Conservation (phyloP, 2,888 invertebrate genomes). For the Cataglyphis altisquamis region DNA sequence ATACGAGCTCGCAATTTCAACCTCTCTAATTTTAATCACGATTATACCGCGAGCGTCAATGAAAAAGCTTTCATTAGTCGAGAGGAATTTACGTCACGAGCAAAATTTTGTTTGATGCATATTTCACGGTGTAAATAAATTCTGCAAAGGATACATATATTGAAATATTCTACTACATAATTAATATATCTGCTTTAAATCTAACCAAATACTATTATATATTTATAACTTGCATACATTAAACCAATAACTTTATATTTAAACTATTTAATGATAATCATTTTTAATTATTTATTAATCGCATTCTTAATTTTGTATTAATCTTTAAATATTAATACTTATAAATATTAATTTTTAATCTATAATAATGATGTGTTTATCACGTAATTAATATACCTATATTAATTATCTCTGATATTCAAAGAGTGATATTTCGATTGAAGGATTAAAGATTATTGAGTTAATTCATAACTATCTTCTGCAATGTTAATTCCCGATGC, state of each 20-base stretch:
- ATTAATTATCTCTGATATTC: neutral
- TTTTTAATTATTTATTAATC: neutral
- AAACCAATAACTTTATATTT: neutral
- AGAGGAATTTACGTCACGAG: neutral
- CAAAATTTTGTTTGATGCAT: slow-evolving; percentile 1
- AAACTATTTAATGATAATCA: neutral
- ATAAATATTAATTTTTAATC: neutral
- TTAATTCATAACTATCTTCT: slow-evolving; percentile 16
- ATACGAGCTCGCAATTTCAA: slow-evolving; percentile 7
- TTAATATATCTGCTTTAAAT: neutral
- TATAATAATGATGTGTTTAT: neutral
- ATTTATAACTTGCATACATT: neutral
- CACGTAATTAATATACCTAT: neutral
- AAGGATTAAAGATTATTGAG: neutral
- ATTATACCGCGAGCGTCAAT: slow-evolving; percentile 5
- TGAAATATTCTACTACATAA: slow-evolving; percentile 1
- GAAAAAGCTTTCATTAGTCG: slow-evolving; percentile 19
- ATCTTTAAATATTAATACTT: neutral
- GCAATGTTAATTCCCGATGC: slow-evolving; percentile 2
- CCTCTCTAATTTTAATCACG: slow-evolving; percentile 36
- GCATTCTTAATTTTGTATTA: slow-evolving; percentile 7
- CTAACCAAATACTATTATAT: slow-evolving; percentile 4
- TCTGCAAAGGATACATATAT: neutral
- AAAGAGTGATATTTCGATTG: neutral
- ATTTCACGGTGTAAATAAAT: slow-evolving; percentile 4